Evolutionary conservation across 2,113 vertebrate species (phyloP).

Genomic region (Ovibos moschatus): DNA sequence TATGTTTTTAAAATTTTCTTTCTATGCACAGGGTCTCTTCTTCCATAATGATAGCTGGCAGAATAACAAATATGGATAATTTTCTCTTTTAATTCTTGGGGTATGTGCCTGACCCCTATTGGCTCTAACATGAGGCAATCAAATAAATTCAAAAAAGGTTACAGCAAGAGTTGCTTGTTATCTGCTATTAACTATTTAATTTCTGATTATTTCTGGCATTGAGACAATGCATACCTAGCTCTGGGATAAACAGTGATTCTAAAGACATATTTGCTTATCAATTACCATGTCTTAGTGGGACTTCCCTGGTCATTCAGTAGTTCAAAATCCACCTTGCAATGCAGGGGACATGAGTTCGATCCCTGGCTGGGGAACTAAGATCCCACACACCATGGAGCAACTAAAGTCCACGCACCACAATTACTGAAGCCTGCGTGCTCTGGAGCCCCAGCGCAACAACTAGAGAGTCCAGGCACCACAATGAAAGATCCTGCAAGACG

Average conservation of each 20-base stretch:
- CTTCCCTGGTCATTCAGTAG: neutral
- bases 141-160: neutral
- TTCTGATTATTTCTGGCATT: constrained; percentile 12
- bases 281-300: neutral
- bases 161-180: neutral
- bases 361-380: neutral
- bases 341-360: neutral
- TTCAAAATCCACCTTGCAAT: neutral
- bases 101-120: neutral
- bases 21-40: neutral
- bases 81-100: neutral
- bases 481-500: neutral
- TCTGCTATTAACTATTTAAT: constrained; percentile 26
- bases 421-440: neutral
- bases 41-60: neutral
- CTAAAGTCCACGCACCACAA: neutral
- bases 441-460: neutral
- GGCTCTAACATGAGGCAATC: neutral
- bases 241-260: neutral
- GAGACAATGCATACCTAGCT: neutral
- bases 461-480: neutral
- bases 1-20: neutral
- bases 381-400: neutral
- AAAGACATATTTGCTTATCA: neutral
- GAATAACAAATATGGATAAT: neutral